These are phyloP conservation scores for Cochlearius cochlearius DNA, from an alignment of 2,113 vertebrate genomes.

Conservation along the genomic window DNA sequence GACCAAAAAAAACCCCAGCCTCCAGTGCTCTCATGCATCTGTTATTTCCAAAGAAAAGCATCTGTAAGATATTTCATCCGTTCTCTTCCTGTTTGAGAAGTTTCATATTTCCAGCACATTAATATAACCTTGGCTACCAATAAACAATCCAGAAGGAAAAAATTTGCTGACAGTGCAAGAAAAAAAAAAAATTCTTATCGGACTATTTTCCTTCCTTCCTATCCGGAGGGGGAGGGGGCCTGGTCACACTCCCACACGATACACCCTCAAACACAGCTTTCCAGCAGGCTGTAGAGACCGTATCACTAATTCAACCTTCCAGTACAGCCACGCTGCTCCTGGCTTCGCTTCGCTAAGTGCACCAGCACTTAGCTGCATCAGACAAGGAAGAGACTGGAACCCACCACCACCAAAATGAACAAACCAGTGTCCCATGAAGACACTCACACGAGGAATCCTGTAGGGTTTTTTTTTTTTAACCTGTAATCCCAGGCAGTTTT, in stretches of 20 bases:
- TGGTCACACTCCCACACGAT: background rate
- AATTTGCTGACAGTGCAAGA: background rate
- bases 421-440: background rate
- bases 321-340: background rate
- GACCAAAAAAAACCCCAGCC: background rate
- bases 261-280: background rate
- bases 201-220: slow-evolving; percentile 36
- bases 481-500: background rate
- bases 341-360: background rate
- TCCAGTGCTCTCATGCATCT: background rate
- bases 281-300: background rate
- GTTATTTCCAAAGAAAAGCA: slow-evolving; percentile 17
- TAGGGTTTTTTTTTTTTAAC: background rate
- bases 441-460: background rate
- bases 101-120: background rate
- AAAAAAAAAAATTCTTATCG: background rate
- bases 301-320: background rate
- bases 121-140: slow-evolving; percentile 21
- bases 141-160: slow-evolving; percentile 22
- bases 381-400: background rate
- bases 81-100: slow-evolving; percentile 24
- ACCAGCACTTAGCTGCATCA: too few species aligned
- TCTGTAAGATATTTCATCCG: background rate
- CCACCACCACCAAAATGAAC: background rate
- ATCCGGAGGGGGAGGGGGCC: background rate